Evolutionary conservation across 2,113 vertebrate genomes (phyloP), one percentile per base, ranked within the genome.

Genomic region (Chiloscyllium plagiosum): DNA sequence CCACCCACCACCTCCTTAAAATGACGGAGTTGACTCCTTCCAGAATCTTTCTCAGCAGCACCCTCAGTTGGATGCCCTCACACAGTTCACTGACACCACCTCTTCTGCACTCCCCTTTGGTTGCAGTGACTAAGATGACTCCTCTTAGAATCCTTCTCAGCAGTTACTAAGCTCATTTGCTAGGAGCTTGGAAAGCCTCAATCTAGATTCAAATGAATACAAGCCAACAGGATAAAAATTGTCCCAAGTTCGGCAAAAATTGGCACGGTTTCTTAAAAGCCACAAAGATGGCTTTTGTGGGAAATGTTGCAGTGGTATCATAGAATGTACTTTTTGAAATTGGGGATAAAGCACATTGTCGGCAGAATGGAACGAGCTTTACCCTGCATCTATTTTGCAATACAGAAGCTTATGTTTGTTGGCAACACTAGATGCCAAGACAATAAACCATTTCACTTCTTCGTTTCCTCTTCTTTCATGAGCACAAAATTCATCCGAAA

Each of bases 241-340:
- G 56, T 92, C 56, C 87, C 56, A 65, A 61, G 37, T 80, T 80
- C 76, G 37, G 76, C 76, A 80, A 12, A 37, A 80, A 92, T 37
- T 93, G 89, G 89, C 89, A 68, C 5, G 37, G 26, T n/a, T 65
- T 93, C 89, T 93, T 93, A 93, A 93, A 93, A 65, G 29, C 89
- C 61, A 93, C 89, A 93, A 93, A 37, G 89, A 92, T 37, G 56
- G 61, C 61, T 93, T 93, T 61, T 93, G 89, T 93, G 89, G 89
- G 61, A 93, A 93, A 93, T 47, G 33, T 66, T 66, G 65, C 61
- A 61, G 17, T 24, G 17, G 65, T 37, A 68, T 93, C 61, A 19
- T 37, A 68, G 61, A 93, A 93, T 68, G 89, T 37, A 61, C 61
- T 68, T 93, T 93, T 66, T 93, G 65, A 93, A 65, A 61, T 93